A percentile compares a stretch with the other conserved stretches of the same genome.
Evolutionary conservation across 2,888 invertebrate genomes (phyloP).

Genomic region (Metopia argyrocephala): DNA sequence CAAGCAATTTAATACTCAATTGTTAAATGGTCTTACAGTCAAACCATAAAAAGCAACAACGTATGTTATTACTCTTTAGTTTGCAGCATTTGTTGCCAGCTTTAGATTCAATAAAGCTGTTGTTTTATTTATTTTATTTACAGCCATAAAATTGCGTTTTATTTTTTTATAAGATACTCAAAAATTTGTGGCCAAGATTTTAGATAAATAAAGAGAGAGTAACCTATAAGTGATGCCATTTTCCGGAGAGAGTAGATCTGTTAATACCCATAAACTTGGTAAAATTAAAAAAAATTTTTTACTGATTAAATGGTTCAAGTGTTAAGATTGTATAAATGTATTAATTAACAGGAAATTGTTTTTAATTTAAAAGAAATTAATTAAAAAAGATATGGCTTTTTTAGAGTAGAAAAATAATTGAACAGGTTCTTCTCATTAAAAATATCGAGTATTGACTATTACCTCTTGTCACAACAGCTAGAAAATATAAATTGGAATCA

Average conservation of each 20-base stretch:
- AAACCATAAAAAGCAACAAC: no score
- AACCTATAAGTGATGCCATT: no score
- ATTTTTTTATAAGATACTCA: background rate
- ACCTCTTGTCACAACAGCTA: no score
- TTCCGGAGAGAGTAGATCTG: constrained; percentile 9
- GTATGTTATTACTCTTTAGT: no score
- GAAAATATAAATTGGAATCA: no score
- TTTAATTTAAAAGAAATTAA: constrained; percentile 24
- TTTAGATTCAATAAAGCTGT: constrained; percentile 29
- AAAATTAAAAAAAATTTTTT: no score
- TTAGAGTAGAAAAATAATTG: no score
- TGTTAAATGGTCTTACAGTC: constrained; percentile 25
- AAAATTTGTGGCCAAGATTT: background rate
- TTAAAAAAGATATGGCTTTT: background rate
- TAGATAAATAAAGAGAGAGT: background rate
- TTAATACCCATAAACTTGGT: no score
- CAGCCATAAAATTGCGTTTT: constrained; percentile 32
- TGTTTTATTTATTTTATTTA: constrained; percentile 54
- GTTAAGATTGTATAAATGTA: background rate
- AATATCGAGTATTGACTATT: no score
- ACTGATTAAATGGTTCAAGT: constrained; percentile 22
- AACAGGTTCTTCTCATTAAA: no score
- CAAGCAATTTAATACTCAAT: constrained; percentile 60
- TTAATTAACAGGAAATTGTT: constrained; percentile 26
- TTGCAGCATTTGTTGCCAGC: background rate